These are phyloP conservation scores for Aphrophora alni DNA, from an alignment of 2,888 invertebrate species.

Conservation along the genomic window DNA sequence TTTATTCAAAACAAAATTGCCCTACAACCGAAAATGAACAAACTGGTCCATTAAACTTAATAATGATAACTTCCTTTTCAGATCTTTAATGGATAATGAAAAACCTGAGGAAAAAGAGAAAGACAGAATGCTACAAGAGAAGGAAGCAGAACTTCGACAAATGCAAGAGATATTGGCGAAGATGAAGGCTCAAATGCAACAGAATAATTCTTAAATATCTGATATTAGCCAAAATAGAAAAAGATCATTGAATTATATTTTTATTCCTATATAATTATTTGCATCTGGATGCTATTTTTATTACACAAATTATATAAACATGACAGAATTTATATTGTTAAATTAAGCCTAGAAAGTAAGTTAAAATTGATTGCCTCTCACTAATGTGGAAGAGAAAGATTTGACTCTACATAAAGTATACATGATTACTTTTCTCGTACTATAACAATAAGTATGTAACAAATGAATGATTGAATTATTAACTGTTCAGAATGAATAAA, in stretches of 20 bases:
- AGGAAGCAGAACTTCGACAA: conserved; percentile 88
- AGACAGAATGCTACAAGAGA: conserved; percentile 85
- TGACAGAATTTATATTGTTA: neutral
- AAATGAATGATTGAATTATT: too few species aligned
- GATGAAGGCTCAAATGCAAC: conserved; percentile 94
- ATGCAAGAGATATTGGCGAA: conserved; percentile 96
- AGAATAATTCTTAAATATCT: conserved; percentile 57
- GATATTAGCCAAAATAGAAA: neutral
- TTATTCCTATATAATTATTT: neutral
- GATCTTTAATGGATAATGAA: conserved; percentile 43
- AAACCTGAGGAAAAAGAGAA: conserved; percentile 62
- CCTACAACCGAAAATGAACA: too few species aligned
- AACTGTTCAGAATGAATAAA: too few species aligned
- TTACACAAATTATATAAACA: neutral
- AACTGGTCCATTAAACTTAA: too few species aligned
- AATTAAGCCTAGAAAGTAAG: neutral
- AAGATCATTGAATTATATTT: neutral
- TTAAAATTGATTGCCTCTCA: neutral
- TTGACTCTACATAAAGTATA: too few species aligned
- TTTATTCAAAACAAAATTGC: too few species aligned
- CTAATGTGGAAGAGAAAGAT: too few species aligned
- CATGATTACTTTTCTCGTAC: too few species aligned
- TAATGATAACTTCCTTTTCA: too few species aligned
- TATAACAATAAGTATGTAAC: too few species aligned
- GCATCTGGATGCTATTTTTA: neutral